Evolutionary conservation across 1,140 invertebrate genomes (phyloP).

Genomic region (Paraescarpia echinospica): DNA sequence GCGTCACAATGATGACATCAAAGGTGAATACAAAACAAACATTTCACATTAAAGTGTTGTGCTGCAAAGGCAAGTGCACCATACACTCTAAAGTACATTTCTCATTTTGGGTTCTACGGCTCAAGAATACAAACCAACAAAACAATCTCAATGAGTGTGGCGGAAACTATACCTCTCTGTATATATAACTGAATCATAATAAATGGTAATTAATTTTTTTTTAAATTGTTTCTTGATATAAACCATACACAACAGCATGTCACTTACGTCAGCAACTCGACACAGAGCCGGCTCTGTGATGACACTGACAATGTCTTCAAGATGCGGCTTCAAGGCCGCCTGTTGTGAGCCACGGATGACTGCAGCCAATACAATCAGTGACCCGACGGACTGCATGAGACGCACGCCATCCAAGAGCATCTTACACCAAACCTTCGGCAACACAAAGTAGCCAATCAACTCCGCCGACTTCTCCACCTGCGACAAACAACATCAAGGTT

Average conservation of each 20-base stretch:
- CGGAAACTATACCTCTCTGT: background rate
- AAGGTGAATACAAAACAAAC: background rate
- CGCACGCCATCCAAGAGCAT: slow-evolving; percentile 43
- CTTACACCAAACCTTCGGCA: slow-evolving; percentile 52
- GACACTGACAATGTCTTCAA: slow-evolving; percentile 40
- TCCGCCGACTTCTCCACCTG: slow-evolving; percentile 65
- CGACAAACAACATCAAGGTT: slow-evolving; percentile 24
- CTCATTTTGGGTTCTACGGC: background rate
- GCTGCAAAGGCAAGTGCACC: background rate
- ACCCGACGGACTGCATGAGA: slow-evolving; percentile 39
- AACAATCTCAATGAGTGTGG: background rate
- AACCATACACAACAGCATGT: background rate
- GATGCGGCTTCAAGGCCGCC: slow-evolving; percentile 36
- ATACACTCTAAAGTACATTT: background rate
- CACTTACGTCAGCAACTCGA: slow-evolving; percentile 44
- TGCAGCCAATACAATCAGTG: slow-evolving; percentile 48
- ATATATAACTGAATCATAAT: too few relatives aligned
- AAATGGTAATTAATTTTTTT: too few relatives aligned
- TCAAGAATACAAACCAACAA: background rate
- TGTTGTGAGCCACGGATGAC: slow-evolving; percentile 43
- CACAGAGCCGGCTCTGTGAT: slow-evolving; percentile 46
- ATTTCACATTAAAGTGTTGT: background rate
- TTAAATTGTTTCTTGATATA: background rate
- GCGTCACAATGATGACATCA: too few relatives aligned
- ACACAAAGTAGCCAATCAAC: slow-evolving; percentile 74